These are phyloP conservation scores for Chaetophractus vellerosus DNA, from an alignment of 2,797 vertebrate species.

Conservation along the genomic window DNA sequence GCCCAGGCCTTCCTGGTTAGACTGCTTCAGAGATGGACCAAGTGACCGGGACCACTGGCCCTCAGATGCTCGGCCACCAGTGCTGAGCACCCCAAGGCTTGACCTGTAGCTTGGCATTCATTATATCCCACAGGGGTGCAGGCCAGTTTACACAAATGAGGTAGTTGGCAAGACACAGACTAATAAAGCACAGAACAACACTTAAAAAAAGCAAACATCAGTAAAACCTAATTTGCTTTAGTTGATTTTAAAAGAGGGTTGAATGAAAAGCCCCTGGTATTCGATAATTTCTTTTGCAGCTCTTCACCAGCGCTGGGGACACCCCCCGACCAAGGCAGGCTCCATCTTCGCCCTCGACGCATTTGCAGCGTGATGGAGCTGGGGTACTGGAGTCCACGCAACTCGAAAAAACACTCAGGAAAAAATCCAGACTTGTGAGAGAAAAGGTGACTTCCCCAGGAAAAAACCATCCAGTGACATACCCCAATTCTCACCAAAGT, in stretches of 20 bases:
- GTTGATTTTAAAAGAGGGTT: background rate
- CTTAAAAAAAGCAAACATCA: constrained; percentile 6
- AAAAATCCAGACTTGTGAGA: background rate
- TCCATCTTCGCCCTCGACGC: rapidly evolving
- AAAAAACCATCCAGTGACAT: background rate
- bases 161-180: background rate
- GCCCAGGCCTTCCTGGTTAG: background rate
- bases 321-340: background rate
- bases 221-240: background rate
- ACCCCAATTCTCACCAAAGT: background rate
- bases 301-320: background rate
- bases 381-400: background rate
- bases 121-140: background rate
- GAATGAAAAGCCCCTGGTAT: background rate
- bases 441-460: background rate
- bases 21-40: background rate
- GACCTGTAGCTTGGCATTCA: background rate
- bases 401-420: background rate
- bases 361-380: background rate
- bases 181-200: background rate
- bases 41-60: too few relatives aligned
- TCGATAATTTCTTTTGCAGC: background rate
- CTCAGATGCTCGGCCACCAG: background rate
- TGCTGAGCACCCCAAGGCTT: background rate
- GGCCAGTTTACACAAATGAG: background rate